phyloP scores from a whole-genome alignment of 2,797 vertebrate species.

The Nasua narica region DNA sequence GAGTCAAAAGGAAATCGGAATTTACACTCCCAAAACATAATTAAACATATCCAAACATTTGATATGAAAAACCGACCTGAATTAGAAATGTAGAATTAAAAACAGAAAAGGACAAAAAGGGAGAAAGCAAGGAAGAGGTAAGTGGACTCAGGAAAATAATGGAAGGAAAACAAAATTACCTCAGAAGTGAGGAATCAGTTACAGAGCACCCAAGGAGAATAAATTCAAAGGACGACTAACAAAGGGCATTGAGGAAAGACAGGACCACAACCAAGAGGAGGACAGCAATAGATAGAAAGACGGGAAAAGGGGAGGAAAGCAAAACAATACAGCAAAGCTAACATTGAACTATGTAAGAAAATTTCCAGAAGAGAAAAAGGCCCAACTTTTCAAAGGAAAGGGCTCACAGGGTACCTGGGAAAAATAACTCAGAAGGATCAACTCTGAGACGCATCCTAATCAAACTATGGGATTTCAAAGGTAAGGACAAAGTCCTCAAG shows the following conservation, averaged over 20 bases:
- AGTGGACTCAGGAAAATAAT: not conserved
- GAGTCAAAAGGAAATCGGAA: not conserved
- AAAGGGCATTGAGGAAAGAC: not conserved
- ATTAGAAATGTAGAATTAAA: not conserved
- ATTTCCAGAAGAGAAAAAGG: not conserved
- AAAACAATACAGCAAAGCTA: not conserved
- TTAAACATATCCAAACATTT: not conserved
- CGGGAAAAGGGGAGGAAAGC: not conserved
- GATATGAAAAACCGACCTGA: not conserved
- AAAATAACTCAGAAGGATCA: not conserved
- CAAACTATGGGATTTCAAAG: not conserved
- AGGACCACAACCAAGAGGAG: not conserved
- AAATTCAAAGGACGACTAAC: no score
- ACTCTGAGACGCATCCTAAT: not conserved
- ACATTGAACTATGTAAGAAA: not conserved
- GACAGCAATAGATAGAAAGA: not conserved
- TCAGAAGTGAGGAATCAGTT: not conserved
- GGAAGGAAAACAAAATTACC: not conserved
- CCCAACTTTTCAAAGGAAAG: not conserved
- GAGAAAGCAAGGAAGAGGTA: not conserved
- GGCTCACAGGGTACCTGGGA: not conserved
- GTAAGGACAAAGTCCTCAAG: not conserved
- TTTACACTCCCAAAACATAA: not conserved
- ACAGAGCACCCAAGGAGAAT: not conserved
- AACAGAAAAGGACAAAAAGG: not conserved